A percentile compares a stretch with the other conserved stretches of the same genome.
Conservation (phyloP, 2,797 vertebrate species). For the Sternotherus odoratus region DNA sequence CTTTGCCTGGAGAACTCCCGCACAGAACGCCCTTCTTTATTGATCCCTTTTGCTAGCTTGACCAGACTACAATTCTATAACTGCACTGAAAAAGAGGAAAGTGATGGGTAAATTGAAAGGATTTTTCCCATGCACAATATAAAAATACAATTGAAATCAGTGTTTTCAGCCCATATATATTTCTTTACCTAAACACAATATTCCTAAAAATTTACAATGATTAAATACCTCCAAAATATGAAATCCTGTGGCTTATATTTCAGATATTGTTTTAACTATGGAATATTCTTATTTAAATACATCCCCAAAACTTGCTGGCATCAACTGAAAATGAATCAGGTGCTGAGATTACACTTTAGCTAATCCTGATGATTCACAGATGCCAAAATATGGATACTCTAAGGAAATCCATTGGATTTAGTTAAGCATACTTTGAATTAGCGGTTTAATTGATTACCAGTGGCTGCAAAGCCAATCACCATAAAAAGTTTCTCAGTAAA, state of each 20-base stretch:
- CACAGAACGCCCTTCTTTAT: no score
- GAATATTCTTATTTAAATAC: conserved; percentile 47
- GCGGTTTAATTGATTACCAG: conserved; percentile 76
- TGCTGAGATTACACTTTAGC: conserved; percentile 46
- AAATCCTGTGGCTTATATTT: conserved; percentile 6
- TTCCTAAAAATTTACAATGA: not conserved
- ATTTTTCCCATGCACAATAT: not conserved
- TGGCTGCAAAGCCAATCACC: conserved; percentile 67
- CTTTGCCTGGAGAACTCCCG: no score
- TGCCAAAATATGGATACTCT: conserved; percentile 49
- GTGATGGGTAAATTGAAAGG: not conserved
- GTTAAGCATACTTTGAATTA: conserved; percentile 68
- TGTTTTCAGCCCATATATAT: not conserved
- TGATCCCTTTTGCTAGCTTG: no score
- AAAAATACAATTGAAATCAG: conserved; percentile 1
- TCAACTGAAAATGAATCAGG: conserved; percentile 46
- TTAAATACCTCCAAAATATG: not conserved
- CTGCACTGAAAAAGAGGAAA: not conserved
- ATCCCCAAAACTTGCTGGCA: conserved; percentile 32
- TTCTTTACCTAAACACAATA: conserved; percentile 20
- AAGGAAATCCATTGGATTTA: conserved; percentile 62
- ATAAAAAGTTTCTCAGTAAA: conserved; percentile 76
- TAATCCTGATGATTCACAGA: conserved; percentile 46
- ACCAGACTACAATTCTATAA: conserved; percentile 2
- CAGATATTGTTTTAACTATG: conserved; percentile 1